Conservation (phyloP, 1,140 invertebrate genomes). For the Pogonomyrmex barbatus region DNA sequence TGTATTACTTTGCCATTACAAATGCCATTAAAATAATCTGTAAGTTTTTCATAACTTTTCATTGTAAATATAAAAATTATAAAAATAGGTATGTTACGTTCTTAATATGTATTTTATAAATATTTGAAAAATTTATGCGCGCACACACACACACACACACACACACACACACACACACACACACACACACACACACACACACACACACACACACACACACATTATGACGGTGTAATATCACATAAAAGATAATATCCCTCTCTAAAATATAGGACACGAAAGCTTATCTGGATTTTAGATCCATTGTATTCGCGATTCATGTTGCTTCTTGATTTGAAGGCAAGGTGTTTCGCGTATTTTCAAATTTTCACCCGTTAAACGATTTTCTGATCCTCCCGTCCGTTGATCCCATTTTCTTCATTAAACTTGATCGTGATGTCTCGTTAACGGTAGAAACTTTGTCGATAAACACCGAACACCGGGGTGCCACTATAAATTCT, state of each 20-base stretch:
- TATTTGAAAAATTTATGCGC: not conserved
- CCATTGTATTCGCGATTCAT: not conserved
- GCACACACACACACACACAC: too few species aligned
- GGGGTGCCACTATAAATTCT: slow-evolving; percentile 46
- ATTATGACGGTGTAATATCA: not conserved
- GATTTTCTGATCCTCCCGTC: slow-evolving; percentile 1
- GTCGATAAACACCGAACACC: slow-evolving; percentile 48
- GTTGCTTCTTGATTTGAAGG: not conserved
- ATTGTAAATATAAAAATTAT: too few species aligned
- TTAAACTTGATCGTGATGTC: slow-evolving; percentile 53
- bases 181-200: too few species aligned
- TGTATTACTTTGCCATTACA: too few species aligned
- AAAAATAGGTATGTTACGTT: too few species aligned
- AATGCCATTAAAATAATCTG: too few species aligned
- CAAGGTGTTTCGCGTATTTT: not conserved
- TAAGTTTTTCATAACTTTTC: too few species aligned
- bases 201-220: too few species aligned
- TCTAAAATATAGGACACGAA: not conserved
- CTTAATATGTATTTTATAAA: not conserved
- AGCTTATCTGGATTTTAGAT: not conserved
- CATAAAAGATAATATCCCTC: not conserved
- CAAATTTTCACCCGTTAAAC: not conserved
- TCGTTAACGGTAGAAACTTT: slow-evolving; percentile 46
- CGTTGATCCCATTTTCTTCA: slow-evolving; percentile 28
- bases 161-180: too few species aligned